Conservation (phyloP, 2,113 vertebrate species). For the Eleginops maclovinus region DNA sequence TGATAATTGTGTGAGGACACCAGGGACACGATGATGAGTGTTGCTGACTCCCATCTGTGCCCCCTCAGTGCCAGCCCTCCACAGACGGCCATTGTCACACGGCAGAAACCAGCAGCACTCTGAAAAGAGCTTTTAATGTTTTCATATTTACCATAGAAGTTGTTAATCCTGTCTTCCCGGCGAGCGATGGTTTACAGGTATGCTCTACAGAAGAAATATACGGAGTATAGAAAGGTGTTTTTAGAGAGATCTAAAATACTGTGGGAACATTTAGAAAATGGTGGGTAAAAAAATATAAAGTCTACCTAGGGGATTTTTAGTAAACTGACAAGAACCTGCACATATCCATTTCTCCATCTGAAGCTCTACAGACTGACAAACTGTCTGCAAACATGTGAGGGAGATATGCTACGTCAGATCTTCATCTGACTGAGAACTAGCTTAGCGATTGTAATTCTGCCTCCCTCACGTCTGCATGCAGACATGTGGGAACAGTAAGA, state of each 20-base stretch:
- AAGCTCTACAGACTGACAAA: constrained; percentile 28
- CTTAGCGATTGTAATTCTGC: constrained; percentile 25
- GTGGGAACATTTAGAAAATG: neutral
- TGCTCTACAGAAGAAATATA: too few relatives aligned
- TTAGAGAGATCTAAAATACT: neutral
- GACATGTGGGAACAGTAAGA: constrained; percentile 36
- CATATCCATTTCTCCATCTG: constrained; percentile 38
- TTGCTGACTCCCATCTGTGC: constrained; percentile 72
- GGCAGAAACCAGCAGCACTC: constrained; percentile 42
- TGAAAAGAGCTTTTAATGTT: constrained; percentile 19
- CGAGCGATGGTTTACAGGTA: neutral
- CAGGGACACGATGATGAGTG: constrained; percentile 71
- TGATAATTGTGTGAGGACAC: constrained; percentile 74
- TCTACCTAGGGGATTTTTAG: neutral
- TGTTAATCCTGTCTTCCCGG: neutral
- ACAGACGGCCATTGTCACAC: constrained; percentile 49
- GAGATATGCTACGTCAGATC: constrained; percentile 52
- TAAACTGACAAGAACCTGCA: neutral
- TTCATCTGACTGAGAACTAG: constrained; percentile 53
- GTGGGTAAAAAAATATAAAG: constrained; percentile 17
- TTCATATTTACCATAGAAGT: neutral
- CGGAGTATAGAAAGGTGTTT: neutral
- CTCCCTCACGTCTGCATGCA: constrained; percentile 51
- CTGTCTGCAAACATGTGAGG: constrained; percentile 50
- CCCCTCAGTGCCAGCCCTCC: constrained; percentile 60